phyloP scores from a whole-genome alignment of 2,113 vertebrate species.

The Arvicanthis niloticus region DNA sequence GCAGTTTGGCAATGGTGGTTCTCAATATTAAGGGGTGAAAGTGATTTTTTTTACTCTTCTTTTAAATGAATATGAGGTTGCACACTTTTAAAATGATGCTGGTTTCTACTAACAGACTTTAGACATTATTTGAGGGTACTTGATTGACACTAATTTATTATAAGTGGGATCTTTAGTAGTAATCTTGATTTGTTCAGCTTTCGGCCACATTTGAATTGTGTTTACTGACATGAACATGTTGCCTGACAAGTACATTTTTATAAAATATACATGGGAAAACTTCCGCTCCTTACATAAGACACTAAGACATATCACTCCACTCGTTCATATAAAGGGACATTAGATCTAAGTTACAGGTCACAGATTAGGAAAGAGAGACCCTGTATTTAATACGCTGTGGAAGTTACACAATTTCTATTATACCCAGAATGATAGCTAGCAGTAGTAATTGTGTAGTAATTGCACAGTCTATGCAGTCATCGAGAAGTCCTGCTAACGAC shows the following conservation, averaged over 20 bases:
- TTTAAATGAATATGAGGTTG: slow-evolving; percentile 14
- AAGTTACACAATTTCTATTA: not conserved
- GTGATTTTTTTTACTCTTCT: not conserved
- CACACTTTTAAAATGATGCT: slow-evolving; percentile 27
- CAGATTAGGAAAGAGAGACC: not conserved
- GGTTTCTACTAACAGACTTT: not conserved
- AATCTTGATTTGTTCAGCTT: slow-evolving; percentile 46
- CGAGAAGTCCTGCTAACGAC: not conserved
- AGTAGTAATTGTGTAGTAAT: not conserved
- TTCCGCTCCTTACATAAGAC: not conserved
- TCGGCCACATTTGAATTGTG: slow-evolving; percentile 7
- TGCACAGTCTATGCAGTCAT: not conserved
- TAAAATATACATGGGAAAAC: not conserved
- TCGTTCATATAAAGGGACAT: not conserved
- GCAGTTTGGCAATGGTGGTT: not conserved
- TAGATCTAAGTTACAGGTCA: not conserved
- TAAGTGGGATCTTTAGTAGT: not conserved
- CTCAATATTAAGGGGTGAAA: not conserved
- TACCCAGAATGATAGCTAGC: not conserved
- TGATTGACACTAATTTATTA: slow-evolving; percentile 42
- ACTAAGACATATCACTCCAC: not conserved
- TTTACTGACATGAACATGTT: not conserved
- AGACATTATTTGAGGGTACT: slow-evolving; percentile 49
- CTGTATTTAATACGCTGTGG: no score
- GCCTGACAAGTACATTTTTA: not conserved